Base-by-base conservation (phyloP, 2,888 invertebrate species). In the Euplexia lucipara region DNA sequence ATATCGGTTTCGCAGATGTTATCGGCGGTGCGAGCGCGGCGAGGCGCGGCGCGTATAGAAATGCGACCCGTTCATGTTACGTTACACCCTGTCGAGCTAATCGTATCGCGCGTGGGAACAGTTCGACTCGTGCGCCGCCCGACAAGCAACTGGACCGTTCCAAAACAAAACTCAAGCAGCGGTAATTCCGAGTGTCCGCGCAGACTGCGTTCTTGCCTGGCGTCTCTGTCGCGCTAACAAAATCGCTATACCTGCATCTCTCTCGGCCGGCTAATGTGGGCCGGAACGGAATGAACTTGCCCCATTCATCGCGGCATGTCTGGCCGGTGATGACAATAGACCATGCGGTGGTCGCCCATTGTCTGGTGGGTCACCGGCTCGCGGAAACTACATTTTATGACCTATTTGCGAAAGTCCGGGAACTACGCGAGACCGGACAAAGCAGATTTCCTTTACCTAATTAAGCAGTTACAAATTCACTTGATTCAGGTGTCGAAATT, bases 1-100 rank as follows among this genome's bases (percentile, higher is more conserved):
- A 91, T 94, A 94, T 94, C 91, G 86, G 88, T 90, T 92, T 92
- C 86, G 91, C 92, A 90, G 92, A 93, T 92, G 90, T 92, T 94
- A 94, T 93, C 94, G 90, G 83, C 71, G 73, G 78, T 78, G 86
- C 81, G 78, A 83, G 83, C 80, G 88, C 82, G 88, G 83, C 86
- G 89, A 90, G 86, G 86, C 88, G 87, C 89, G 88, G 88, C 90
- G 90, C 90, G 87, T 87, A 88, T 83, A 89, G 90, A 86, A 90
- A 91, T 88, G 90, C 89, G 89, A 89, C 84, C 83, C 88, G 90
- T 82, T 86, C 92, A 92, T 93, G 89, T 88, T 89, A 86, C 86
- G 83, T 68, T 75, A 65, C 75, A 77, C 81, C 70, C 80, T 59
- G 62, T 42, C 57, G 80, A 79, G 71, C 72, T 68, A 71, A 77